phyloP scores from a whole-genome alignment of 2,113 vertebrate genomes.

The Pyxicephalus adspersus region DNA sequence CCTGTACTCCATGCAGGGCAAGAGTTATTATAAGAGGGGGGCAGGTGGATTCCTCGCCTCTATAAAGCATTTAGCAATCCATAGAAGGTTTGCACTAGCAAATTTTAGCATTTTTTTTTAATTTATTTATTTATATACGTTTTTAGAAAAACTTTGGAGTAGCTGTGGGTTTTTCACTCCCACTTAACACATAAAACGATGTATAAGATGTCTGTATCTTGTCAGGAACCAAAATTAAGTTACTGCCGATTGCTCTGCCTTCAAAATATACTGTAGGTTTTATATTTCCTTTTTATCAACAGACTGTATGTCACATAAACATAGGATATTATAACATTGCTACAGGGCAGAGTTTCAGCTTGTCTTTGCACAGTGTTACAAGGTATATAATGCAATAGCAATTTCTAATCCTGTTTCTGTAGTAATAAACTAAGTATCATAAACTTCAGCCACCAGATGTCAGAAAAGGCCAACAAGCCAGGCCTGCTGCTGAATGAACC shows the following conservation, averaged over 20 bases:
- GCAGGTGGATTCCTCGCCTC: background rate
- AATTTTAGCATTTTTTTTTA: conserved; percentile 28
- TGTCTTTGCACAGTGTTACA: conserved; percentile 40
- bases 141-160: conserved; percentile 12
- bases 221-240: conserved; percentile 22
- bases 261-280: background rate
- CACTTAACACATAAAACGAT: background rate
- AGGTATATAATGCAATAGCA: conserved; percentile 23
- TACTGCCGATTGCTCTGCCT: background rate
- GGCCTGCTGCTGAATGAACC: conserved; percentile 26
- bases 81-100: conserved; percentile 14
- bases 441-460: conserved; percentile 36
- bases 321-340: conserved; percentile 2
- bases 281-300: background rate
- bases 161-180: background rate
- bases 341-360: background rate
- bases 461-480: background rate
- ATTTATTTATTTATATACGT: conserved; percentile 56
- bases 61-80: background rate
- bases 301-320: background rate
- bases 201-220: background rate
- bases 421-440: background rate
- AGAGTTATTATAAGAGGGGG: background rate
- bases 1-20: background rate
- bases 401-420: background rate